Base-by-base conservation (phyloP, 2,888 invertebrate genomes). In the Thyatira batis region DNA sequence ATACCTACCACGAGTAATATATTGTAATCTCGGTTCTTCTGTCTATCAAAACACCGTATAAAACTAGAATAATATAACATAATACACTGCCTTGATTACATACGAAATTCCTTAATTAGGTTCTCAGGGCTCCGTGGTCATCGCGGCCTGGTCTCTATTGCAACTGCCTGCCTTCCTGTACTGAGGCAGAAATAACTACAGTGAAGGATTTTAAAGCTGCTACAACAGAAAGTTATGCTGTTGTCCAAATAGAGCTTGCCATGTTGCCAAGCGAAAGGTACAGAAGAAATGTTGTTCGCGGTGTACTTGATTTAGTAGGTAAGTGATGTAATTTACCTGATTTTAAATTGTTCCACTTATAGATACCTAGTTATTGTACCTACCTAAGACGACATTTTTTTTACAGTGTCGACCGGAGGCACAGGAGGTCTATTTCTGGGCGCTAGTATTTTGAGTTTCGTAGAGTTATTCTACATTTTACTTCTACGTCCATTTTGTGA, bases 291-390 rank as follows among this genome's bases (percentile, higher is more conserved):
- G 94, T 96, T 4, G 95, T 96, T 0, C 92, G 95, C 58, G 95
- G 95, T 27, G 92, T 93, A 55, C 80, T 96, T 60, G 96, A 96
- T 85, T 88, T 96, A 78, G 95, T 95, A 0, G 95, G 95, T 95
- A 76, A 84, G 93, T 53, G 33, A 11, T 39, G 5, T 13, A 6
- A 49, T n/a, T n/a, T 20, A 49, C n/a, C 45, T 28, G 10, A 13
- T 4, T n/a, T n/a, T n/a, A n/a, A n/a, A n/a, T n/a, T n/a, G n/a
- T n/a, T n/a, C n/a, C n/a, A n/a, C n/a, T n/a, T n/a, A n/a, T n/a
- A n/a, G n/a, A n/a, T n/a, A n/a, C n/a, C n/a, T n/a, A n/a, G n/a
- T n/a, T n/a, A n/a, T n/a, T n/a, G n/a, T n/a, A n/a, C n/a, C n/a
- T 30, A 9, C 1, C 10, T 30, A 30, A 30, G 1, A 11, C 10